A percentile compares a stretch with the other conserved stretches of the same genome.
These are phyloP conservation scores for Trididemnum clinides DNA, from an alignment of 23 tunicate species.

Conservation along the genomic window DNA sequence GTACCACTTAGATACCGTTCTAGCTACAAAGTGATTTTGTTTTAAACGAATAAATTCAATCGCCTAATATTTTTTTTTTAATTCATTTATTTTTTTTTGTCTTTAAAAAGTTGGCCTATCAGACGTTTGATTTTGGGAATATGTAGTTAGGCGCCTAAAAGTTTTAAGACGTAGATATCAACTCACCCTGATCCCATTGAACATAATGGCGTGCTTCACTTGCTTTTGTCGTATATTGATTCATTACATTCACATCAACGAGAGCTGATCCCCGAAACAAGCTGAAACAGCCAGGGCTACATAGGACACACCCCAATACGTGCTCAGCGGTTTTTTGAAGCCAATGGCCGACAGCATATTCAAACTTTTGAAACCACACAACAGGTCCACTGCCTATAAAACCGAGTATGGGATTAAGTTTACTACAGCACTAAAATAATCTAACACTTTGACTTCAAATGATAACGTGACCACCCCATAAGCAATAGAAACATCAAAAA, in stretches of 20 bases:
- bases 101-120: too few species aligned
- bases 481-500: too few species aligned
- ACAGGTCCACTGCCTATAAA: slow-evolving; percentile 88
- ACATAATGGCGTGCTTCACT: slow-evolving; percentile 87
- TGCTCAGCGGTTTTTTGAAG: slow-evolving; percentile 99
- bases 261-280: slow-evolving; percentile 80
- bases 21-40: too few species aligned
- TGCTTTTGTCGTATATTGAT: slow-evolving; percentile 79
- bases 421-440: too few species aligned
- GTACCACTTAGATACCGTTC: too few species aligned
- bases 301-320: slow-evolving; percentile 98
- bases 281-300: slow-evolving; percentile 99
- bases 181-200: slow-evolving; percentile 95
- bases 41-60: too few species aligned
- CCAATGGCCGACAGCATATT: slow-evolving; percentile 99
- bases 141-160: too few species aligned
- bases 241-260: slow-evolving; percentile 81
- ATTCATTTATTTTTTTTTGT: too few species aligned
- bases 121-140: too few species aligned
- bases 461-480: too few species aligned
- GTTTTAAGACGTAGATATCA: not conserved
- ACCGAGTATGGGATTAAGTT: not conserved
- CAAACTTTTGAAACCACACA: slow-evolving; percentile 97
- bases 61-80: too few species aligned
- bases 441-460: too few species aligned